Evolutionary conservation across 1,140 invertebrate species (phyloP).

Genomic region (Tetramorium simillimum): DNA sequence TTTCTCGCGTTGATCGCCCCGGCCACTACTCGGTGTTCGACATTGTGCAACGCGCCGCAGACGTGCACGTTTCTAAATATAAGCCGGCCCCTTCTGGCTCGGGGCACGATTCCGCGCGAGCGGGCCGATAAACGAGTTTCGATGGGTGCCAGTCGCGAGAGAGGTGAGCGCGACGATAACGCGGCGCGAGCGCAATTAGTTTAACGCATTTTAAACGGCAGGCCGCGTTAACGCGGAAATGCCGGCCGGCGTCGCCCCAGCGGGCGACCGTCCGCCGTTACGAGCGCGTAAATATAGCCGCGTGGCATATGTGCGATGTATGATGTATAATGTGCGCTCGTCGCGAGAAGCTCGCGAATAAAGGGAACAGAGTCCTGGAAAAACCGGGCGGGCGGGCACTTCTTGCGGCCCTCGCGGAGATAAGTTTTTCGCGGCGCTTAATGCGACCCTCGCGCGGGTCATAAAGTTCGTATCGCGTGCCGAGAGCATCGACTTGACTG

Average conservation of each 20-base stretch:
- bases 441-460: constrained; percentile 27
- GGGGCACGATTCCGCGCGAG: not conserved
- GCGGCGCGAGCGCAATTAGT: constrained; percentile 11
- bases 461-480: constrained; percentile 17
- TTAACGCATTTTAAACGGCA: constrained; percentile 37
- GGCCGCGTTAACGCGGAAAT: constrained; percentile 13
- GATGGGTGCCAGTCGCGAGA: not conserved
- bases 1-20: not conserved
- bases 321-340: not conserved
- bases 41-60: not conserved
- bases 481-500: not conserved
- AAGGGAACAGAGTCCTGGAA: constrained; percentile 12
- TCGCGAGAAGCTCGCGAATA: not conserved
- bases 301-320: not conserved
- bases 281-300: not conserved
- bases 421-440: constrained; percentile 39
- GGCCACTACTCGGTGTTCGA: not conserved
- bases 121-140: not conserved
- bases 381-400: constrained; percentile 14
- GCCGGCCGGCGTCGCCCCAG: not conserved
- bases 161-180: constrained; percentile 8
- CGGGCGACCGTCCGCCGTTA: not conserved
- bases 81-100: not conserved
- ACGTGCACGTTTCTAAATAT: not conserved
- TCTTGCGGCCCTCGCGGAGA: not conserved